Base-by-base conservation (phyloP, 2,888 invertebrate genomes). In the Sycophila texana region DNA sequence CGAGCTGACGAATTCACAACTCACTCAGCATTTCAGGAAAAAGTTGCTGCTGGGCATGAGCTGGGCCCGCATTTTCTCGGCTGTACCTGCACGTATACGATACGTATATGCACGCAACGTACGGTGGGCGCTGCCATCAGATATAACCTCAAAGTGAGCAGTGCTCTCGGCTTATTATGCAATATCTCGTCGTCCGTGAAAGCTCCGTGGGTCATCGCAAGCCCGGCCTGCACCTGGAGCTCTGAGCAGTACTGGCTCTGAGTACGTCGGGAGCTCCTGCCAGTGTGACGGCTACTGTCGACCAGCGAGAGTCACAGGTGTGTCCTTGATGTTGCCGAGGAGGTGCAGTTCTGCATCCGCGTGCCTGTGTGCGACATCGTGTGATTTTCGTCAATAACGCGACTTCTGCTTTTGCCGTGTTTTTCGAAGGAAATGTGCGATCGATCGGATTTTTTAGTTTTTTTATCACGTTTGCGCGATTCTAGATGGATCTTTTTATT, bases 91-190 rank as follows among this genome's bases (percentile, higher is more conserved):
- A n/a, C n/a, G n/a, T n/a, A n/a, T n/a, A n/a, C n/a, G n/a, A n/a
- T n/a, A n/a, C n/a, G n/a, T n/a, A n/a, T n/a, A n/a, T n/a, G n/a
- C n/a, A n/a, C n/a, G n/a, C n/a, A n/a, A n/a, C n/a, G n/a, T n/a
- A n/a, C 30, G 51, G 60, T 51, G 51, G 14, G 22, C 60, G 71
- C 49, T 14, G 57, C 47, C 18, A 49, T 30, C 20, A 39, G 4
- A 18, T 12, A 16, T 79, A 79, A 79, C 79, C 79, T 79, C 60
- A n/a, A 74, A 68, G 47, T 18, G 22, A 13, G 47, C 63, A 51
- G 10, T 57, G 10, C 18, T 26, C 39, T 30, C 58, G 67, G 60
- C 61, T 70, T 74, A 66, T 79, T 79, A 79, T 79, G 74, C 79
- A 79, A 79, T 47, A 58, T 39, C 47, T 60, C 53, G 47, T 39